Conservation (phyloP, 92 coral and sea anemone species). For the Umimayanthus kanabou region DNA sequence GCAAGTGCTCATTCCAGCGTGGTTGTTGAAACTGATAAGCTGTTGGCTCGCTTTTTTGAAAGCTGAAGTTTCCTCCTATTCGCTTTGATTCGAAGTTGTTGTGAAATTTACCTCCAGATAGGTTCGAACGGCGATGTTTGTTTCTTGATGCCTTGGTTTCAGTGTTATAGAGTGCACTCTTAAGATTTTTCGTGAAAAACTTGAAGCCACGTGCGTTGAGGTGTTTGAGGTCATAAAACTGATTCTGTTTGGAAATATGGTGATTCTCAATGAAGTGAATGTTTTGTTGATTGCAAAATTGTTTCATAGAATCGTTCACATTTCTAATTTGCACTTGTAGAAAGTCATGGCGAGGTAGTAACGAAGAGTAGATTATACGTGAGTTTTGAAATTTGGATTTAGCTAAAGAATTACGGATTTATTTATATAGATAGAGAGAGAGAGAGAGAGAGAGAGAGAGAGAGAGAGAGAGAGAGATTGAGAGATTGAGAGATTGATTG, state of each 20-base stretch:
- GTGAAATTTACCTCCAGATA: neutral
- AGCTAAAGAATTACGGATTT: neutral
- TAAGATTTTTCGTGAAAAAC: neutral
- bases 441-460: no score
- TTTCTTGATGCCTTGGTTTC: neutral
- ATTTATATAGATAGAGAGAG: no score
- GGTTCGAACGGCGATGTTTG: neutral
- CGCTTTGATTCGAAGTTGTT: no score
- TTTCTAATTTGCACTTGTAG: neutral
- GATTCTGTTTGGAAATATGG: neutral
- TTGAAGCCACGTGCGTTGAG: neutral
- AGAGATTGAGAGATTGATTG: no score
- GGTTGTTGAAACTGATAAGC: no score
- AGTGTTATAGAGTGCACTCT: neutral
- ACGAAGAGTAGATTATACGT: neutral
- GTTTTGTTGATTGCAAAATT: neutral
- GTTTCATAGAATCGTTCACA: neutral
- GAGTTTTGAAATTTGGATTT: slow-evolving; percentile 7
- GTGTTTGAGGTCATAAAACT: neutral
- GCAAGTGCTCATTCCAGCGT: no score
- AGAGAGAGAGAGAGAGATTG: no score
- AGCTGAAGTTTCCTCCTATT: no score
- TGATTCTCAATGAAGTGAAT: neutral
- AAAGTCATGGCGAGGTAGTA: slow-evolving; percentile 1
- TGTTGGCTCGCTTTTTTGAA: no score